Base-by-base conservation (phyloP, 2,888 invertebrate species). In the Xylophagus ater region DNA sequence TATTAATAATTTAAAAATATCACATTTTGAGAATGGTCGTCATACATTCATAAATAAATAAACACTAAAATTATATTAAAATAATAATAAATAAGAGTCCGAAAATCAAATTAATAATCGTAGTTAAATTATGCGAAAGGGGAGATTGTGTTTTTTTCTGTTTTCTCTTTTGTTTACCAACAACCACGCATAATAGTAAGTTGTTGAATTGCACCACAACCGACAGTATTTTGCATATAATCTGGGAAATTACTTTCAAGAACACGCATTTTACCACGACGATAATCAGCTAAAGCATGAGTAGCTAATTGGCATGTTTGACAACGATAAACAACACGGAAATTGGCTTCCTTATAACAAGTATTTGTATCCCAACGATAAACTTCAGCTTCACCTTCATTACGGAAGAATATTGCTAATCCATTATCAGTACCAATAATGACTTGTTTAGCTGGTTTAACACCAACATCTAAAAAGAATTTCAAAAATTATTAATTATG, bases 221-320 rank as follows among this genome's bases (percentile, higher is more conserved):
- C 77, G 25, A 75, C 71, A 14, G 70, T 72, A 46, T 71, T 70
- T 45, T 71, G 68, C 55, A 77, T 69, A 50, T 67, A 78, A 59
- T 76, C 76, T 2, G 70, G 72, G 57, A 76, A 77, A 56, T 76
- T 77, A 49, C 74, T 74, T 52, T 76, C 73, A 43, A 77, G 54
- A 1, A 72, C 69, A 34, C 76, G 63, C 68, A 77, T 74, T 37
- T 68, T 62, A 32, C 68, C 66, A 30, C 69, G 64, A 47, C 66
- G 69, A 51, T 70, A 68, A 50, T 75, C 77, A 8, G 75, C 67
- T 24, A 73, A 56, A 0, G 71, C 74, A 44, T 75, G 73, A 9
- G 76, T 77, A 12, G 73, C 69, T 52, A 77, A 53, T 40, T 67
- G 64, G 49, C 72, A 73, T 29, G 63, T 60, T 9, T 61, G 60